Evolutionary conservation across 2,797 vertebrate genomes (phyloP), one percentile per base, ranked within the genome.

Genomic region (Lithobates sylvaticus): DNA sequence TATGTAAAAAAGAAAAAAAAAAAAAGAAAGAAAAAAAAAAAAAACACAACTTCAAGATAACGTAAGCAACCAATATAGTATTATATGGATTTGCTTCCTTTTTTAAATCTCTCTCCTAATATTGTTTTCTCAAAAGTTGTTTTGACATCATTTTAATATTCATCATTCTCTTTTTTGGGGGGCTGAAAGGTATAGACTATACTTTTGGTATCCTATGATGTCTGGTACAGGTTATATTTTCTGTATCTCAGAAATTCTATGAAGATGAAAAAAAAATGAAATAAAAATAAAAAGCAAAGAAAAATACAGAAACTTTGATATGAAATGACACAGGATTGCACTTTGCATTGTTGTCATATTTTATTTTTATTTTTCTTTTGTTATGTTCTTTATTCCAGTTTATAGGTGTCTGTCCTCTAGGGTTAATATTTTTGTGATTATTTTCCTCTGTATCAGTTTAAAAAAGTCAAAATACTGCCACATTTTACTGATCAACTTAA

Each of bases 271-370:
- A 65, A 50, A 44, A 64, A 76, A 81, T 23, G 26, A 77, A 78
- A 84, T 77, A 23, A 77, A 76, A 84, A 77, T 71, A 65, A 72
- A 64, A 44, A 80, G 36, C 68, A 75, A 72, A 83, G 78, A 87
- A 83, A 54, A 78, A 68, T 29, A 67, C 54, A 78, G 77, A 76
- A 83, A 36, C 76, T 58, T 78, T 70, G 42, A 50, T 47, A 68
- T 68, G 74, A 54, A 73, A 75, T 27, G 64, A 79, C 61, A 79
- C 83, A 78, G 54, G 78, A 83, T 70, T 54, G 86, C 76, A 87
- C 70, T 68, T 18, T 84, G 81, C 81, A 79, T 78, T 87, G 76
- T 84, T 87, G 81, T 83, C 86, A 87, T 79, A 84, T 47, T 32
- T 64, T 78, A n/a, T 74, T 42, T 36, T 21, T 27, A 16, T n/a